Evolutionary conservation across 2,797 vertebrate species (phyloP).

Genomic region (Artibeus lituratus): DNA sequence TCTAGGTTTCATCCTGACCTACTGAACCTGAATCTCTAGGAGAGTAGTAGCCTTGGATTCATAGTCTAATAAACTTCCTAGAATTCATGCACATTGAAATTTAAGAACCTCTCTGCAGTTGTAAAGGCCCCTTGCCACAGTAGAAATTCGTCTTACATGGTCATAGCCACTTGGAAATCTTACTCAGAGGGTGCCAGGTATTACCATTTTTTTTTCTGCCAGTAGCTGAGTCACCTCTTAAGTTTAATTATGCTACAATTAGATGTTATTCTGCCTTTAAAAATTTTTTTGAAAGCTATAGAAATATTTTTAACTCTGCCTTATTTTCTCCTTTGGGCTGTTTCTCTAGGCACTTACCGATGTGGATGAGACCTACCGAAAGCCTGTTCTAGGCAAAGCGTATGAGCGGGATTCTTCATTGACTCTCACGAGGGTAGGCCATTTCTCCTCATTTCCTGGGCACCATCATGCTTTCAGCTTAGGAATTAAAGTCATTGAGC

Average conservation of each 20-base stretch:
- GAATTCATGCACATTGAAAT: not conserved
- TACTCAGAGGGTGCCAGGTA: not conserved
- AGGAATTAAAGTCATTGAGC: not conserved
- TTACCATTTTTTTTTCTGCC: not conserved
- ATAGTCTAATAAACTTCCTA: not conserved
- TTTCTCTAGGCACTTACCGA: slow-evolving; percentile 93
- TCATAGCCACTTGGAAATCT: not conserved
- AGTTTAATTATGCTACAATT: not conserved
- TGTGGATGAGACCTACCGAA: slow-evolving; percentile 97
- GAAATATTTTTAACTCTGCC: slow-evolving; percentile 19
- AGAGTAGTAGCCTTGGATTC: not conserved
- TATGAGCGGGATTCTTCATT: slow-evolving; percentile 93
- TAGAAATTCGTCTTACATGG: not conserved
- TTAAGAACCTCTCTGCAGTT: not conserved
- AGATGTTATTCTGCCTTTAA: not conserved
- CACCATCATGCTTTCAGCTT: not conserved
- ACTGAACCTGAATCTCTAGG: not conserved
- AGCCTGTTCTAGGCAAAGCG: slow-evolving; percentile 93
- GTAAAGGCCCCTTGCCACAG: not conserved
- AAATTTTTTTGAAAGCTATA: not conserved
- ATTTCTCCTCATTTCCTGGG: not conserved
- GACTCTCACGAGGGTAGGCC: slow-evolving; percentile 90
- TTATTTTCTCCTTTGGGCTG: not conserved
- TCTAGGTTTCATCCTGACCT: not conserved
- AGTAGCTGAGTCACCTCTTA: not conserved